Conservation (phyloP, 2,113 vertebrate species). For the Callocephalon fimbriatum region DNA sequence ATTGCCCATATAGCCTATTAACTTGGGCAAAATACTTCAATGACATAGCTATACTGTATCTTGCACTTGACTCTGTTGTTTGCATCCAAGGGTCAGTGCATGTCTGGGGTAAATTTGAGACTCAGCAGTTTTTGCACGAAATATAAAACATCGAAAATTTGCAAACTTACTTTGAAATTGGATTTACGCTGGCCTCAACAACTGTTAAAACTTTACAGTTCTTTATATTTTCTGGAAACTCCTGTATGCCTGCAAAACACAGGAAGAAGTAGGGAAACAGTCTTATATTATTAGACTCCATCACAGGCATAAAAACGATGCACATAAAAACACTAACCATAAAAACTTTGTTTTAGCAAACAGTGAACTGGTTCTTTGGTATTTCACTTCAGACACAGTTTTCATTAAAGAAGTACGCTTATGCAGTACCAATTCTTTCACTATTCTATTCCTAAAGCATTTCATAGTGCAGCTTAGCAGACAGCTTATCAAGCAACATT, state of each 20-base stretch:
- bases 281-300: neutral
- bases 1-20: neutral
- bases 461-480: neutral
- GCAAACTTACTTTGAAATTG: slow-evolving; percentile 95
- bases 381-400: neutral
- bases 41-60: neutral
- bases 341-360: neutral
- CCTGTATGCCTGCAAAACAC: slow-evolving; percentile 92
- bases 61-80: neutral
- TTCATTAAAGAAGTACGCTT: neutral
- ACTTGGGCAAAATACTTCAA: neutral
- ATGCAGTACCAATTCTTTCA: neutral
- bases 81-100: accelerated
- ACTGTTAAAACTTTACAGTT: slow-evolving; percentile 95
- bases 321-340: neutral
- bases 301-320: neutral
- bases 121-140: neutral
- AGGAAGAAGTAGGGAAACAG: neutral
- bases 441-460: neutral
- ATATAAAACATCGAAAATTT: neutral
- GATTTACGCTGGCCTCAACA: slow-evolving; percentile 97
- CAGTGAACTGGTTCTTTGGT: neutral
- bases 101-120: neutral
- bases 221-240: slow-evolving; percentile 99
- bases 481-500: neutral